Percentiles rank a stretch among this genome's conserved stretches.
Evolutionary conservation across 2,888 invertebrate genomes (phyloP).

Genomic region (Agriotes lineatus): DNA sequence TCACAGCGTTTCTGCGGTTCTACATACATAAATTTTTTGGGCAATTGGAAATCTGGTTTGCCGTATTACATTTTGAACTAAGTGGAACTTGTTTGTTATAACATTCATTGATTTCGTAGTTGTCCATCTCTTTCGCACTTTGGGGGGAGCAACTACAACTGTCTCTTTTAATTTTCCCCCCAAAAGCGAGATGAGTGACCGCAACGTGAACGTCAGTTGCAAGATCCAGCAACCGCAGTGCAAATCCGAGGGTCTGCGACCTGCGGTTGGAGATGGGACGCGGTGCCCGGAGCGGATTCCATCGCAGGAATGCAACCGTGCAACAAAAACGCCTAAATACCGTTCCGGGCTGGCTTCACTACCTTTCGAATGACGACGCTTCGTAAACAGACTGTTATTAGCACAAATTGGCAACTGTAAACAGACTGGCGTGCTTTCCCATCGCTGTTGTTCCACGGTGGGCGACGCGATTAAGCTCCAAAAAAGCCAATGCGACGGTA

Average conservation of each 20-base stretch:
- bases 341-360: constrained; percentile 36
- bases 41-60: too few species aligned
- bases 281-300: constrained; percentile 39
- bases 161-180: background rate
- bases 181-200: background rate
- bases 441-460: constrained; percentile 22
- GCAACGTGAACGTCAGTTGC: too few species aligned
- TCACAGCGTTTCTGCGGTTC: too few species aligned
- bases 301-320: constrained; percentile 41
- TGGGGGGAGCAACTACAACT: too few species aligned
- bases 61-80: too few species aligned
- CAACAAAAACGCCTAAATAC: constrained; percentile 41
- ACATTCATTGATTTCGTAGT: too few species aligned
- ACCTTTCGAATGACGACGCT: constrained; percentile 29
- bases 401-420: constrained; percentile 38
- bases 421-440: constrained; percentile 6
- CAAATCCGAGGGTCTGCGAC: constrained; percentile 42
- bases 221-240: too few species aligned
- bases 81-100: too few species aligned
- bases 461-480: background rate
- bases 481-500: too few species aligned
- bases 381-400: constrained; percentile 34
- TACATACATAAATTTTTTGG: too few species aligned
- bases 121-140: too few species aligned
- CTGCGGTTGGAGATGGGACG: constrained; percentile 33